Evolutionary conservation across 1,140 invertebrate genomes (phyloP).

Genomic region (Temnothorax longispinosus): DNA sequence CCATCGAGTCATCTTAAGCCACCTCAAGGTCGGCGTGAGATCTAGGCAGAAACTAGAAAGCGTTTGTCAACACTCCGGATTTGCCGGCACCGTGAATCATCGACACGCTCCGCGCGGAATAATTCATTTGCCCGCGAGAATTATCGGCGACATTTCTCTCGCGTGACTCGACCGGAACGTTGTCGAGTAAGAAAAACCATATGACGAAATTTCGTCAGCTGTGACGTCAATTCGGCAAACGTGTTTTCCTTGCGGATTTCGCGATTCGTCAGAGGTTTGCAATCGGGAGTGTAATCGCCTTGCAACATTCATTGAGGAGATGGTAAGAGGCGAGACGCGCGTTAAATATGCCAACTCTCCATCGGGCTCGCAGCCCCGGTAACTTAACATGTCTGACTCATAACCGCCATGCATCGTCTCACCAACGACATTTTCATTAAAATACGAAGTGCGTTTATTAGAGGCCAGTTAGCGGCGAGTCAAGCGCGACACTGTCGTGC

Average conservation of each 20-base stretch:
- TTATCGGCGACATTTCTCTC: slow-evolving; percentile 30
- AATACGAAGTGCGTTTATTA: slow-evolving; percentile 54
- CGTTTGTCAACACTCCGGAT: neutral
- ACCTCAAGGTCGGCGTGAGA: neutral
- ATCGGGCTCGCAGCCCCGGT: neutral
- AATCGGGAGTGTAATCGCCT: slow-evolving; percentile 8
- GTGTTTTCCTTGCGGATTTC: neutral
- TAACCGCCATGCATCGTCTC: slow-evolving; percentile 33
- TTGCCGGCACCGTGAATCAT: slow-evolving; percentile 46
- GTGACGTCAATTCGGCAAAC: slow-evolving; percentile 33
- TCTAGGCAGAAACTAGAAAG: neutral
- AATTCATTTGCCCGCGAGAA: slow-evolving; percentile 9
- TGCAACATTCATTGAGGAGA: slow-evolving; percentile 25
- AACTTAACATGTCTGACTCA: slow-evolving; percentile 48
- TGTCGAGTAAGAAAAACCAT: neutral
- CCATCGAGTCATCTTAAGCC: neutral
- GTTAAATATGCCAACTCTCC: neutral
- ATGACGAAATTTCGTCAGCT: slow-evolving; percentile 10
- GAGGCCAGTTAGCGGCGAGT: slow-evolving; percentile 26
- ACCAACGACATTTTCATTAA: slow-evolving; percentile 51
- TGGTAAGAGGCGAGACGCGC: neutral
- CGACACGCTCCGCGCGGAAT: slow-evolving; percentile 36
- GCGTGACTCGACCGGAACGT: slow-evolving; percentile 53
- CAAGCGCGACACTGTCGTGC: slow-evolving; percentile 14
- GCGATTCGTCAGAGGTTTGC: slow-evolving; percentile 36